Evolutionary conservation across 35 echinoderm and acorn worm genomes (phyloP).

Genomic region (Lytechinus variegatus): DNA sequence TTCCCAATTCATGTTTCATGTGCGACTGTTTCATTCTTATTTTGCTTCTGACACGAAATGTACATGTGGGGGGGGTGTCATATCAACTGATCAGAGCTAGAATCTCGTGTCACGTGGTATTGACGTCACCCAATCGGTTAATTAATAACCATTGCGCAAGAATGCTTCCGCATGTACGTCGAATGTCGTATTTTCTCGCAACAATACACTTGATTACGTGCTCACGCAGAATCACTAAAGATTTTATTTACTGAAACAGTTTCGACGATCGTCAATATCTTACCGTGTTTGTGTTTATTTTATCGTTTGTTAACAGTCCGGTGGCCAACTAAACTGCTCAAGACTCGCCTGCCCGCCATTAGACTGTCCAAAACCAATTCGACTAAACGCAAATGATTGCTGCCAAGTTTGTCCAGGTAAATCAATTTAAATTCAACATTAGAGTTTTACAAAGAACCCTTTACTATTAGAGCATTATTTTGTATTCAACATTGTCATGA

Average conservation of each 20-base stretch:
- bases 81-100: not conserved
- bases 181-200: not conserved
- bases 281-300: not conserved
- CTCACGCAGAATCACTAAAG: not conserved
- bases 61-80: not conserved
- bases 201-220: not conserved
- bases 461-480: not conserved
- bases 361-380: constrained; percentile 73
- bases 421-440: not conserved
- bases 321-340: constrained; percentile 70
- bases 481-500: not conserved
- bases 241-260: not conserved
- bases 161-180: not conserved
- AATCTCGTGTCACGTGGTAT: not conserved
- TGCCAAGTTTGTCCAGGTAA: constrained; percentile 86
- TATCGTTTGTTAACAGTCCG: constrained; percentile 55
- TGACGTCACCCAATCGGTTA: not conserved
- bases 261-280: not conserved
- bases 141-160: not conserved
- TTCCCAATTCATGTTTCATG: constrained; percentile 17
- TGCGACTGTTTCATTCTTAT: not conserved
- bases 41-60: not conserved
- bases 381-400: constrained; percentile 77
- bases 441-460: not conserved
- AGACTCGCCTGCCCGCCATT: constrained; percentile 72